phyloP scores from a whole-genome alignment of 2,797 vertebrate species.

The Neosalanx taihuensis region DNA sequence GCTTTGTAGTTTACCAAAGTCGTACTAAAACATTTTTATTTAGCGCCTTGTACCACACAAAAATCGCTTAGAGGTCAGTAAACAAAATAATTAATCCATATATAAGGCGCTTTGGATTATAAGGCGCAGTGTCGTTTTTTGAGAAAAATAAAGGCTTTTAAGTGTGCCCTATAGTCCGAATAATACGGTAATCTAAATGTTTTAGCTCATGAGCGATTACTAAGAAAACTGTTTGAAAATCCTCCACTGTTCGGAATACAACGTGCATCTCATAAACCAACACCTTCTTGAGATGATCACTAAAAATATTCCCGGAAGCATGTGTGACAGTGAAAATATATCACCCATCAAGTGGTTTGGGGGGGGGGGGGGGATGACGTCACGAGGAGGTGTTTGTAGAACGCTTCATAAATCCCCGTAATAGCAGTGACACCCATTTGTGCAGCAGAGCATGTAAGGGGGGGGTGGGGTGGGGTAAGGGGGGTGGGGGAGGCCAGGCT shows the following conservation, averaged over 20 bases:
- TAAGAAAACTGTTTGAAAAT: no score
- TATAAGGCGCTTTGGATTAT: no score
- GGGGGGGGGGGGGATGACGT: background rate
- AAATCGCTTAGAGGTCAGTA: no score
- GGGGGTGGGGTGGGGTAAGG: background rate
- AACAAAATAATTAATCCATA: no score
- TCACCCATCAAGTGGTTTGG: background rate
- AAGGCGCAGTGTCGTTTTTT: no score
- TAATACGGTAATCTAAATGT: no score
- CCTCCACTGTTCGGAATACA: background rate
- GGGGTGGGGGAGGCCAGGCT: background rate
- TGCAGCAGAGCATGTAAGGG: background rate
- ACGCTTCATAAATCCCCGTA: background rate
- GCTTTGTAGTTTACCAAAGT: no score
- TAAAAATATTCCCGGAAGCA: background rate
- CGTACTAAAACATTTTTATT: no score
- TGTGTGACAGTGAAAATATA: background rate
- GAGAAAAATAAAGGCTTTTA: no score
- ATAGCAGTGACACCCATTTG: background rate
- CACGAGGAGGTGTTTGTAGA: background rate
- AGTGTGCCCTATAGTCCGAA: background rate
- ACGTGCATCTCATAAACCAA: no score
- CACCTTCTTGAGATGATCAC: background rate
- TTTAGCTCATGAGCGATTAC: no score
- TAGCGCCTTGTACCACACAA: no score